Percentiles rank a stretch among this genome's conserved stretches.
Evolutionary conservation across 1,140 invertebrate species (phyloP).

Genomic region (Paralvinella palmiformis): DNA sequence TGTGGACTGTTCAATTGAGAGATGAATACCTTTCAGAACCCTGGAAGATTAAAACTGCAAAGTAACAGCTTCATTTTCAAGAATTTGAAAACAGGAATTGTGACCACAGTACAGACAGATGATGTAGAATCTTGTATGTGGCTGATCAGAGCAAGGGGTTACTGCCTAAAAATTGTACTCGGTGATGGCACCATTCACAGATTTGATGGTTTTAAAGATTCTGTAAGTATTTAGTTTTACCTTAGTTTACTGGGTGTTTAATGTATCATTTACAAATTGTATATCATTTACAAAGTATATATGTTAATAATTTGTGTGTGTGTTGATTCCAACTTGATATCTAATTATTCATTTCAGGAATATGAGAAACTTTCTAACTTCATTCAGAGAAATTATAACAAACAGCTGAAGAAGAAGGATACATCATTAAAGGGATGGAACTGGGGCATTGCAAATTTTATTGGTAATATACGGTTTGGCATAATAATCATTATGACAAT

Average conservation of each 20-base stretch:
- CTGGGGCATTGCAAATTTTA: conserved; percentile 94
- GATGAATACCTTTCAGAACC: conserved; percentile 33
- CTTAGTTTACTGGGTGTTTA: not conserved
- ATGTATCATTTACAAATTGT: not conserved
- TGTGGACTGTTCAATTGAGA: conserved; percentile 8
- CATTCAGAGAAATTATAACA: conserved; percentile 68
- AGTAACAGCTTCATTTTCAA: conserved; percentile 89
- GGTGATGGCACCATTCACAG: conserved; percentile 86
- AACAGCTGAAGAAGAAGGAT: conserved; percentile 63
- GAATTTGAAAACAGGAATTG: conserved; percentile 93
- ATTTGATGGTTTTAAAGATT: conserved; percentile 89
- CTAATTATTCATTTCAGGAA: conserved; percentile 48
- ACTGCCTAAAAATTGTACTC: conserved; percentile 82
- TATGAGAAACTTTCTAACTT: conserved; percentile 64
- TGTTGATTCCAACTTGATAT: too few relatives aligned
- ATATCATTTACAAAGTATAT: not conserved
- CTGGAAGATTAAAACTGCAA: conserved; percentile 83
- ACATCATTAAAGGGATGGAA: conserved; percentile 97
- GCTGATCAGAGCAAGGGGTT: conserved; percentile 82
- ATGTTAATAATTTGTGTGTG: too few relatives aligned
- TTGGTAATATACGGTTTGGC: conserved; percentile 61
- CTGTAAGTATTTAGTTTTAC: conserved; percentile 56
- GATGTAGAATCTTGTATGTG: conserved; percentile 90
- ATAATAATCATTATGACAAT: too few relatives aligned
- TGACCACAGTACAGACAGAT: conserved; percentile 75